A percentile compares a stretch with the other conserved stretches of the same genome.
Evolutionary conservation across 2,797 vertebrate genomes (phyloP).

Genomic region (Spea hammondii): DNA sequence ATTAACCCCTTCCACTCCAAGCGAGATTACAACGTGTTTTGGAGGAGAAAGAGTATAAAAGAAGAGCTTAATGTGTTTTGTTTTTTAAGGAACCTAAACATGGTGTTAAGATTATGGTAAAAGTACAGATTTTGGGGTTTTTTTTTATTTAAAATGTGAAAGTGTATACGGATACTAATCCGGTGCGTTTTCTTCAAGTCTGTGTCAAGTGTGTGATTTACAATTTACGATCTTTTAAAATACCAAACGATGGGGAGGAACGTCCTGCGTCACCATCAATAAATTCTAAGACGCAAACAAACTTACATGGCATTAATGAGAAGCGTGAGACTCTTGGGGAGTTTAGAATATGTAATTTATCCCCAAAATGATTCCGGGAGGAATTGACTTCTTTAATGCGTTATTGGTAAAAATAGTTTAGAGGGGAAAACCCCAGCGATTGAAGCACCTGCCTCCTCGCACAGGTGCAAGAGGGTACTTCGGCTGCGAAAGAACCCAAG

Average conservation of each 20-base stretch:
- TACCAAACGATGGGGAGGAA: slow-evolving; percentile 4
- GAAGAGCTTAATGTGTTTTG: not conserved
- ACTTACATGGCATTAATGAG: not conserved
- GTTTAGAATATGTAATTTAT: not conserved
- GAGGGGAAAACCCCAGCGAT: not conserved
- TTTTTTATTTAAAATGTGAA: not conserved
- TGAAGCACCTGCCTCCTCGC: slow-evolving; percentile 29
- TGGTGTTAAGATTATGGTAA: too few species aligned
- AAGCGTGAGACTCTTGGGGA: not conserved
- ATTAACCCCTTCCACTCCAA: not conserved
- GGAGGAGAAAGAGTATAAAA: not conserved
- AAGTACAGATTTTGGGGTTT: not conserved
- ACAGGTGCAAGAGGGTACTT: slow-evolving; percentile 15
- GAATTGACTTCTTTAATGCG: too few species aligned
- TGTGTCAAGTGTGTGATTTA: too few species aligned
- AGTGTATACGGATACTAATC: slow-evolving; percentile 11
- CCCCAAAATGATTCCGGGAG: not conserved
- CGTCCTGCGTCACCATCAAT: slow-evolving; percentile 8
- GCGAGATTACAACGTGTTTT: too few species aligned
- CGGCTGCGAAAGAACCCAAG: not conserved
- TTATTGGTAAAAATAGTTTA: too few species aligned
- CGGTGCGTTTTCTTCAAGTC: not conserved
- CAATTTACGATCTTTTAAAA: slow-evolving; percentile 7
- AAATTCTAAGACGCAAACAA: not conserved
- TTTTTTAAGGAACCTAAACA: not conserved